Evolutionary conservation across 2,113 vertebrate species (phyloP).

Genomic region (Paracanthobrama guichenoti): DNA sequence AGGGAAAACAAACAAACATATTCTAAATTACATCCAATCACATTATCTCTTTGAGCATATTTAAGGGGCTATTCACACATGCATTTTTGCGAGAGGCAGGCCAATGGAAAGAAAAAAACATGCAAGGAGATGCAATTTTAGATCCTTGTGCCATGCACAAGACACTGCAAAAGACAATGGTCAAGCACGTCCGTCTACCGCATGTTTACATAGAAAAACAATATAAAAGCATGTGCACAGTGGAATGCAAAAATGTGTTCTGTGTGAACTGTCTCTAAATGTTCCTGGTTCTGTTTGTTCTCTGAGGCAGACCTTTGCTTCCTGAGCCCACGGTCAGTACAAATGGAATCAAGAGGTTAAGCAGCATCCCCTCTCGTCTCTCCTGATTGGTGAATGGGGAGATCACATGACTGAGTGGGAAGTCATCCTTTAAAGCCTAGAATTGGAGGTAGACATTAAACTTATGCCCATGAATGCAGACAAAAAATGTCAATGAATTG

Average conservation of each 20-base stretch:
- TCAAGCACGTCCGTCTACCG: no score
- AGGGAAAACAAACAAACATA: background rate
- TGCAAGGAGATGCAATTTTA: no score
- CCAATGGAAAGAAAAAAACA: no score
- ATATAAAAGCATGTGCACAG: no score
- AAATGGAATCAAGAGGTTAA: constrained; percentile 98
- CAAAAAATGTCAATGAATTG: background rate
- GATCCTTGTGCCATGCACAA: no score
- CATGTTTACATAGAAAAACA: no score
- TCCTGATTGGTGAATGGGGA: constrained; percentile 99
- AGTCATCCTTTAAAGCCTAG: constrained; percentile 98
- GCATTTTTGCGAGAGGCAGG: no score
- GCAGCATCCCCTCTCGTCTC: constrained; percentile 98
- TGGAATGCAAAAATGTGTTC: no score
- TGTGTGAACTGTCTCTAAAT: no score
- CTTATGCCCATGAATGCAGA: constrained; percentile 12
- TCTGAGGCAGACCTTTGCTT: constrained; percentile 89
- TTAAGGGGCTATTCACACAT: background rate
- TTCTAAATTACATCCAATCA: background rate
- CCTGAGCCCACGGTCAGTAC: constrained; percentile 98
- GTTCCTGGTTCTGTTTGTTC: background rate
- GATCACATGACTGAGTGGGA: constrained; percentile 97
- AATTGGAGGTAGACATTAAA: constrained; percentile 59
- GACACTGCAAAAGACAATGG: no score
- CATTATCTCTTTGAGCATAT: background rate